Evolutionary conservation across 2,888 invertebrate genomes (phyloP).

Genomic region (Diogma glabrata): DNA sequence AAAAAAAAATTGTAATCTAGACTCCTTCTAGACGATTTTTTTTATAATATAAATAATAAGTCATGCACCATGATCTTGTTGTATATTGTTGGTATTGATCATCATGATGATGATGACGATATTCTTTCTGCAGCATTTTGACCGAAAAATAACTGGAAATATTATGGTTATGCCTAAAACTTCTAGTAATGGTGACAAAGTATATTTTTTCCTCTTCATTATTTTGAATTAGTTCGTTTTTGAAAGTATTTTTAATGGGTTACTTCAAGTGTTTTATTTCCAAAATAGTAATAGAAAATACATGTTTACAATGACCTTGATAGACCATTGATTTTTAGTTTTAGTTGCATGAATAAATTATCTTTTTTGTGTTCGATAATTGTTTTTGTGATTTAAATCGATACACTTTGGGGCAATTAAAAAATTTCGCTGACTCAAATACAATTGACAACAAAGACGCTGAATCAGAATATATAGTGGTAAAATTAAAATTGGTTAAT

Average conservation of each 20-base stretch:
- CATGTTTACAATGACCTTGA: too few species aligned
- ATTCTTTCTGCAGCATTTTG: slow-evolving; percentile 8
- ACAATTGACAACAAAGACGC: slow-evolving; percentile 6
- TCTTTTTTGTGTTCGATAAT: too few species aligned
- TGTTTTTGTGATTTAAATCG: too few species aligned
- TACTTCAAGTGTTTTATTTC: too few species aligned
- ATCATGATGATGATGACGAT: slow-evolving; percentile 10
- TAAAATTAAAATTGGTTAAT: too few species aligned
- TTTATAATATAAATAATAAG: slow-evolving; percentile 5
- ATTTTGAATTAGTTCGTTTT: too few species aligned
- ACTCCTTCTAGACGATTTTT: slow-evolving; percentile 10
- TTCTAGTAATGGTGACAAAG: slow-evolving; percentile 10
- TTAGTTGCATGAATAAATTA: too few species aligned
- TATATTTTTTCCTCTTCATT: slow-evolving; percentile 5
- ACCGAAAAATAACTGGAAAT: slow-evolving; percentile 8
- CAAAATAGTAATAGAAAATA: too few species aligned
- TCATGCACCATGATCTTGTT: slow-evolving; percentile 12
- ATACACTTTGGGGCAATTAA: too few species aligned
- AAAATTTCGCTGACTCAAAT: background rate
- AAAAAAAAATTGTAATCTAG: slow-evolving; percentile 5
- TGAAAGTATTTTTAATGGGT: too few species aligned
- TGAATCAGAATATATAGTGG: too few species aligned
- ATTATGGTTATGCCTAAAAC: slow-evolving; percentile 6
- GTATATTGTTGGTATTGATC: slow-evolving; percentile 6
- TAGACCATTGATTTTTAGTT: too few species aligned